Evolutionary conservation across 2,888 invertebrate species (phyloP), one percentile per base, ranked within the genome.

Genomic region (Campaea margaritaria): DNA sequence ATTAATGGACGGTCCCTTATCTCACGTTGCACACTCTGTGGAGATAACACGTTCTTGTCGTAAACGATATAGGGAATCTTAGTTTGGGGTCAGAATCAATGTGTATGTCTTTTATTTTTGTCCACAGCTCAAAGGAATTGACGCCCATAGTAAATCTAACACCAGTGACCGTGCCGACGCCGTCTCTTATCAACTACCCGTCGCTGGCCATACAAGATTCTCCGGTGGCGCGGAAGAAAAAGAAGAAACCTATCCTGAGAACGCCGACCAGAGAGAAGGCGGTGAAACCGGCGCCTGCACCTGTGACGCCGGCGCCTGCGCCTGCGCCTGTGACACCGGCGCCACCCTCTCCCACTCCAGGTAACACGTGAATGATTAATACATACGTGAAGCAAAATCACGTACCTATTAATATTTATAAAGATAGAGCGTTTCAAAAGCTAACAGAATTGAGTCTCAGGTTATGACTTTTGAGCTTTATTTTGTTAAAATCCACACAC

Each of bases 271-370:
- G 56, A 13, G 44, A 44, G 27, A 63, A 56, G 9, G 44, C 27
- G n/a, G 11, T 48, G 2, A 53, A 44, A 10, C 39, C 46, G 0
- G 49, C 69, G 15, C 68, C 21, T 3, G 21, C 2, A 5, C n/a
- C n/a, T n/a, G 21, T 21, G 21, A 21, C 65, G 0, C 85, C 89
- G 69, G 66, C 65, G 48, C 70, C 60, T 44, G 58, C 67, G 8
- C 68, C 69, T 15, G 28, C 49, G 28, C 64, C 69, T 27, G 43
- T 65, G 13, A 63, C 50, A 36, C 66, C 52, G 9, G 70, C 72
- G 7, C 74, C 77, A 10, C 51, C 70, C 9, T 14, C 39, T 12
- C 39, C 39, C 14, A 0, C 57, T 34, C 44, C 53, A 13, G 74
- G 75, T 76, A 36, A 58, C 39, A 14, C n/a, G n/a, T n/a, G n/a